Evolutionary conservation across 2,888 invertebrate species (phyloP).

Genomic region (Micoletzkya japonica): DNA sequence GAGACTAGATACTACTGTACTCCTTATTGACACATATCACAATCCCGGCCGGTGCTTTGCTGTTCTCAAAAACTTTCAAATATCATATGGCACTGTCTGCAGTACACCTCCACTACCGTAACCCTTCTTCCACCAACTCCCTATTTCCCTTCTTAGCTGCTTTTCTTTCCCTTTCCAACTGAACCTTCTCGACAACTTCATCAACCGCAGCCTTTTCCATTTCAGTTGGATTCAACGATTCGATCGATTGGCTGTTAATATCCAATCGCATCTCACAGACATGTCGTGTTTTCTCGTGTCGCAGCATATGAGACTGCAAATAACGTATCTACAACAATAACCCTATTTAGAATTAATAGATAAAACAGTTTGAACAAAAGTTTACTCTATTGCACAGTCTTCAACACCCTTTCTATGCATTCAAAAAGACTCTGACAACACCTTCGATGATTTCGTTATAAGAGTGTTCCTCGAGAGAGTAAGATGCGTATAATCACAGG

Average conservation of each 20-base stretch:
- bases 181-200: conserved; percentile 11
- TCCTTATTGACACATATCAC: too few species aligned
- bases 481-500: not conserved
- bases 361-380: too few species aligned
- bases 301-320: not conserved
- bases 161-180: too few species aligned
- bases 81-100: not conserved
- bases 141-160: too few species aligned
- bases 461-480: not conserved
- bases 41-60: too few species aligned
- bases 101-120: conserved; percentile 2
- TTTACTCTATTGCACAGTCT: too few species aligned
- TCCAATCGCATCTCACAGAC: not conserved
- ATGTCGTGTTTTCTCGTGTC: conserved; percentile 15
- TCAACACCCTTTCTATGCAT: too few species aligned
- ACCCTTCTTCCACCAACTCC: too few species aligned
- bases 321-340: not conserved
- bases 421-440: not conserved
- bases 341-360: too few species aligned
- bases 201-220: conserved; percentile 9
- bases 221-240: not conserved
- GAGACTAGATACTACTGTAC: too few species aligned
- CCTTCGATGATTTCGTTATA: not conserved
- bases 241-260: not conserved
- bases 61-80: too few species aligned